These are phyloP conservation scores for Ptychochromis oligacanthus DNA, from an alignment of 2,113 vertebrate genomes.

Conservation along the genomic window DNA sequence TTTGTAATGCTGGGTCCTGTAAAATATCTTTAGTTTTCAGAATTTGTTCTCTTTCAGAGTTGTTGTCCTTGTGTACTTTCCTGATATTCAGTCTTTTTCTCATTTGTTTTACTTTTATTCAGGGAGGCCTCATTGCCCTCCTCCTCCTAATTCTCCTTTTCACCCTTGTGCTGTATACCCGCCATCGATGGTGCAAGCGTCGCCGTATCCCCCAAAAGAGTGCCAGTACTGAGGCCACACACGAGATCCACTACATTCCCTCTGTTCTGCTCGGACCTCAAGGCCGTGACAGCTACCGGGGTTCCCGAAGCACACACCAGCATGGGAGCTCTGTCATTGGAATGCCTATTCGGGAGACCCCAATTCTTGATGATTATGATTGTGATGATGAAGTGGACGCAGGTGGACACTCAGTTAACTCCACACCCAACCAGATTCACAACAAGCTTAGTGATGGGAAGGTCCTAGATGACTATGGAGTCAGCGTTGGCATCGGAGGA, in stretches of 20 bases:
- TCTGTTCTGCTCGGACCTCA: slow-evolving; percentile 94
- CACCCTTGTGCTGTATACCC: slow-evolving; percentile 92
- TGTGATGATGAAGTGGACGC: slow-evolving; percentile 89
- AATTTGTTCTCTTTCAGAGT: not conserved
- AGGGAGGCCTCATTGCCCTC: slow-evolving; percentile 96
- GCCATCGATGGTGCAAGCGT: slow-evolving; percentile 93
- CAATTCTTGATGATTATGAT: slow-evolving; percentile 96
- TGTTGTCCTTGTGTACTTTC: not conserved
- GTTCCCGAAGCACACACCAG: slow-evolving; percentile 84
- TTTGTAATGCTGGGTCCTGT: not conserved
- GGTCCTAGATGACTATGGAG: slow-evolving; percentile 85
- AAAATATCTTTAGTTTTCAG: not conserved
- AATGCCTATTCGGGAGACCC: slow-evolving; percentile 95
- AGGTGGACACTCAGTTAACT: slow-evolving; percentile 73
- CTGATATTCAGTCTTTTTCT: not conserved
- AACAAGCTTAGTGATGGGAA: slow-evolving; percentile 79
- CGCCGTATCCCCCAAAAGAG: slow-evolving; percentile 95
- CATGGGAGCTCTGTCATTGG: slow-evolving; percentile 92
- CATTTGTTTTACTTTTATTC: slow-evolving; percentile 21
- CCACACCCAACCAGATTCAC: slow-evolving; percentile 77
- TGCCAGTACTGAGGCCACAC: slow-evolving; percentile 95
- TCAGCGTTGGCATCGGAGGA: slow-evolving; percentile 59
- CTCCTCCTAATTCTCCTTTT: slow-evolving; percentile 93
- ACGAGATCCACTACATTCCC: slow-evolving; percentile 99
- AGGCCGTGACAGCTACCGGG: slow-evolving; percentile 90